A percentile compares a stretch with the other conserved stretches of the same genome.
phyloP scores from a whole-genome alignment of 1,140 invertebrate genomes.

The Melipona quadrifasciata region DNA sequence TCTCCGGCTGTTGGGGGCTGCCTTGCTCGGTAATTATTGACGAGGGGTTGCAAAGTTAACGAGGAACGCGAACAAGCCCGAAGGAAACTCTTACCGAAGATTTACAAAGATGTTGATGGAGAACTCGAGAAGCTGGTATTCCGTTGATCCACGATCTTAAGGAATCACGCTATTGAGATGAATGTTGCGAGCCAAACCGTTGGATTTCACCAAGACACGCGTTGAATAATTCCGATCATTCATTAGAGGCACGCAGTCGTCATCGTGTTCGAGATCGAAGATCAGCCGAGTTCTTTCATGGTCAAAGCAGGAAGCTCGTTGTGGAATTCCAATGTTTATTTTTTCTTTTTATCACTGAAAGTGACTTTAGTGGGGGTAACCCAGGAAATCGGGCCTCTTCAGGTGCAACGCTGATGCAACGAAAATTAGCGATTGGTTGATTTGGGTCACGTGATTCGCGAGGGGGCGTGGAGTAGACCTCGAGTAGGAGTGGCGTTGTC shows the following conservation, averaged over 20 bases:
- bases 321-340: neutral
- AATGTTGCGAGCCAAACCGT: constrained; percentile 6
- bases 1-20: neutral
- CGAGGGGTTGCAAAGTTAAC: constrained; percentile 29
- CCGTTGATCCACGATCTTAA: constrained; percentile 19
- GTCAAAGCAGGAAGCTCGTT: neutral
- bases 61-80: constrained; percentile 1
- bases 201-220: constrained; percentile 11
- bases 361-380: no score
- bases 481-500: no score
- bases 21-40: constrained; percentile 17
- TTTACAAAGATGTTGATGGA: constrained; percentile 32
- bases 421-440: no score
- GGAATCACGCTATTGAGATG: constrained; percentile 28
- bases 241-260: neutral
- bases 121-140: neutral
- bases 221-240: constrained; percentile 34
- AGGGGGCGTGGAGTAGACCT: no score
- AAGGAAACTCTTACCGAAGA: constrained; percentile 12
- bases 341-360: no score
- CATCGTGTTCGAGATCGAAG: fast-evolving
- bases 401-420: no score
- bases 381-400: no score
- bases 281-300: neutral
- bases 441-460: no score